Evolutionary conservation across 2,113 vertebrate species (phyloP), one percentile per base, ranked within the genome.

Genomic region (Hemicordylus capensis): DNA sequence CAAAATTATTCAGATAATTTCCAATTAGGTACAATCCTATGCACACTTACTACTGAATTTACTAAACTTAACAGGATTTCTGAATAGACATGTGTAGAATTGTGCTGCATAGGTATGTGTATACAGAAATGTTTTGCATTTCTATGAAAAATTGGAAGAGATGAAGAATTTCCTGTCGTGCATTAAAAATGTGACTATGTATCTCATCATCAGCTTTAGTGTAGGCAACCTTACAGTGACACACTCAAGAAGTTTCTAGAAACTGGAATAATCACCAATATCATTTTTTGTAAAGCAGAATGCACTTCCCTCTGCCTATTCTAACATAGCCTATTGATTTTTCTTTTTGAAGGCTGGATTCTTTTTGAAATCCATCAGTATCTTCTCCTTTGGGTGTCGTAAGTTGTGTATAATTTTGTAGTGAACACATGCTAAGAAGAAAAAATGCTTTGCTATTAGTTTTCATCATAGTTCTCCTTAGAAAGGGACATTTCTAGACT

Each of bases 301-400:
- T 11, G 56, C 83, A n/a, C 91, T 90, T 0, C 0, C 75, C 85
- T 85, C 83, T n/a, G n/a, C 79, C 51, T 69, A 0, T 85, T 86
- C 85, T 89, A 85, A 70, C 85, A 75, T 75, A 54, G 81, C 59
- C 87, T 76, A 85, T 78, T 1, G 0, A 76, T 90, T 0, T 0
- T 46, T 87, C 87, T 0, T 46, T 87, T 87, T 90, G 73, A 86
- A 88, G 58, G 67, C 85, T 19, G 2, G 51, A 54, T 34, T 63
- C 86, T 81, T 89, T 90, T 81, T 91, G 86, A 93, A 86, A 63
- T 80, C 42, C 63, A 72, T 89, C 69, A 42, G 5, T 70, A 42
- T 42, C 17, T 24, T 8, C 12, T 72, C 39, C 39, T 72, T 72
- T 72, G 44, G 22, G 7, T 44, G 39, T 26, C 44, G 69, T n/a